Evolutionary conservation across 2,113 vertebrate species (phyloP), one percentile per base, ranked within the genome.

Genomic region (Cettia cetti): DNA sequence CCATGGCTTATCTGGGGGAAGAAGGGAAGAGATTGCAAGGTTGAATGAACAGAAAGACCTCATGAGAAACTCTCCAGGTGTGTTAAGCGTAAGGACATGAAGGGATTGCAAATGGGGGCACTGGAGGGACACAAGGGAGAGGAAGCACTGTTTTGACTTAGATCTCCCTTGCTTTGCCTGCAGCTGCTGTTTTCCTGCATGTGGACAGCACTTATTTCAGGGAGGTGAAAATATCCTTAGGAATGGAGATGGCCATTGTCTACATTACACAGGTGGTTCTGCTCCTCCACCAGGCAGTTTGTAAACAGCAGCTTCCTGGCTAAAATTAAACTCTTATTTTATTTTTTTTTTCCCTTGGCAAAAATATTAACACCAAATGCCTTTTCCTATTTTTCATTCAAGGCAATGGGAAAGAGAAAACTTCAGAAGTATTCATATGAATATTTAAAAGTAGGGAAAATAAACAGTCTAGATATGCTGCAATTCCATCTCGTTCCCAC

Each of bases 361-460:
- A 78, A 87, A 76, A 52, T 70, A 80, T 61, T 86, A 86, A 30
- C 50, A 63, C 47, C 35, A 54, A 90, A 85, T 12, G 8, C 60
- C 35, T 88, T 91, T 56, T 77, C 33, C 44, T 70, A 74, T 82
- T n/a, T 82, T 80, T 94, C 82, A 81, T 94, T 88, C 59, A 57
- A 82, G 35, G 50, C 64, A 77, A 53, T 11, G 15, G 52, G 84
- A 49, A 83, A 83, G 90, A 86, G 71, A 70, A 86, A 96, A 90
- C 42, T 94, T 92, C 71, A 59, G 59, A 95, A 74, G 33, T 81
- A 90, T 95, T 93, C 49, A 15, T 83, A 94, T 78, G 88, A 95
- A 96, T 93, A 94, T 95, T 96, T 95, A 88, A 92, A 94, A 93
- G 68, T 79, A 27, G 70, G 53, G 66, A 76, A 91, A 94, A 94